Percentiles rank a stretch among this genome's conserved stretches.
These are phyloP conservation scores for Agrilus mali DNA, from an alignment of 2,888 invertebrate genomes.

Conservation along the genomic window DNA sequence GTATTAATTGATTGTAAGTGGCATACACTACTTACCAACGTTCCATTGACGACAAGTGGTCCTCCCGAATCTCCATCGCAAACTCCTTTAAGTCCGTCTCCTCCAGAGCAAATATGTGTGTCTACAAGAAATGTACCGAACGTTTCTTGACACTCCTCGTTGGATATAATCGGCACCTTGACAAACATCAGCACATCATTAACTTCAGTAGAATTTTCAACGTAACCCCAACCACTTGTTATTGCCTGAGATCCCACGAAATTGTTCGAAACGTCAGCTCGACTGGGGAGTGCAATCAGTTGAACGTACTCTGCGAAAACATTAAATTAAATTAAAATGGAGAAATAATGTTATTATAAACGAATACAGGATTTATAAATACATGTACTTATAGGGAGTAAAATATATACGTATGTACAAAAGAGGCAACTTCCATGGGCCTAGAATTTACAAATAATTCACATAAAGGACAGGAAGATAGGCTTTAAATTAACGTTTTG, in stretches of 20 bases:
- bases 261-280: conserved; percentile 15
- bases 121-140: conserved; percentile 22
- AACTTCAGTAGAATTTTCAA: conserved; percentile 25
- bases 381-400: no score
- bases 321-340: not conserved
- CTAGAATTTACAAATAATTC: no score
- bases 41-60: no score
- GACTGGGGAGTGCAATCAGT: conserved; percentile 9
- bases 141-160: conserved; percentile 32
- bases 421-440: no score
- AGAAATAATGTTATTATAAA: not conserved
- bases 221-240: conserved; percentile 39
- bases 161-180: conserved; percentile 32
- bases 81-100: no score
- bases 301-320: conserved; percentile 10
- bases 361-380: not conserved
- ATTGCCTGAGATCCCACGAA: conserved; percentile 24
- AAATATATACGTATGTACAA: no score
- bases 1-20: no score
- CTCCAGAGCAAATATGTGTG: no score
- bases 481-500: no score
- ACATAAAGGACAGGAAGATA: no score
- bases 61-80: no score
- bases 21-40: no score
- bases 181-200: conserved; percentile 34